These are phyloP conservation scores for Eumaeus atala DNA, from an alignment of 1,140 invertebrate genomes.

Conservation along the genomic window DNA sequence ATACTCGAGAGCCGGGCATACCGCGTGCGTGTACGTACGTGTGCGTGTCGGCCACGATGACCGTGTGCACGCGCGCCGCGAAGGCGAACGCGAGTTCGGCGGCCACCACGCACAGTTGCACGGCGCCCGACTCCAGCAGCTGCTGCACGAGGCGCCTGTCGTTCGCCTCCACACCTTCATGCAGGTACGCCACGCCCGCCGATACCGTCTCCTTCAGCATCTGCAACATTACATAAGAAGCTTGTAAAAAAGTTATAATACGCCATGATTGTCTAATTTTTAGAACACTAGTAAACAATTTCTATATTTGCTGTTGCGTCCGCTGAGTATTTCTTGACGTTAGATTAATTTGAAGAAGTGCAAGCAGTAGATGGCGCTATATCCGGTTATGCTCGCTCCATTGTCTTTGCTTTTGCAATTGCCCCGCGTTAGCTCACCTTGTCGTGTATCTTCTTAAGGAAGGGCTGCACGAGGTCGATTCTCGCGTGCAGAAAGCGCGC, in stretches of 20 bases:
- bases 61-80: conserved; percentile 91
- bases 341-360: too few species aligned
- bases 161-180: conserved; percentile 90
- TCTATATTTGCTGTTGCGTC: too few species aligned
- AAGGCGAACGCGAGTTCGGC: conserved; percentile 94
- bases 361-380: too few species aligned
- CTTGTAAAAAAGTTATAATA: too few species aligned
- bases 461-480: conserved; percentile 90
- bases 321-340: too few species aligned
- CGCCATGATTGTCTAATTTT: too few species aligned
- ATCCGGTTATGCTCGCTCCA: too few species aligned
- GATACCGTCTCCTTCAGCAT: conserved; percentile 89
- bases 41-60: conserved; percentile 98
- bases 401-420: too few species aligned
- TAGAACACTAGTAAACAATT: too few species aligned
- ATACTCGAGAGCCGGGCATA: too few species aligned
- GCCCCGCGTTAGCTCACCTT: conserved; percentile 71
- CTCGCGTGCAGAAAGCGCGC: conserved; percentile 92
- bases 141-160: conserved; percentile 94
- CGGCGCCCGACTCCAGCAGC: conserved; percentile 93
- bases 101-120: conserved; percentile 95
- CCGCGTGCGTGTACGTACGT: conserved; percentile 50
- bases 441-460: conserved; percentile 90
- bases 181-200: conserved; percentile 97
- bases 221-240: conserved; percentile 32